Evolutionary conservation across 2,113 vertebrate genomes (phyloP), one percentile per base, ranked within the genome.

Genomic region (Candoia aspera): DNA sequence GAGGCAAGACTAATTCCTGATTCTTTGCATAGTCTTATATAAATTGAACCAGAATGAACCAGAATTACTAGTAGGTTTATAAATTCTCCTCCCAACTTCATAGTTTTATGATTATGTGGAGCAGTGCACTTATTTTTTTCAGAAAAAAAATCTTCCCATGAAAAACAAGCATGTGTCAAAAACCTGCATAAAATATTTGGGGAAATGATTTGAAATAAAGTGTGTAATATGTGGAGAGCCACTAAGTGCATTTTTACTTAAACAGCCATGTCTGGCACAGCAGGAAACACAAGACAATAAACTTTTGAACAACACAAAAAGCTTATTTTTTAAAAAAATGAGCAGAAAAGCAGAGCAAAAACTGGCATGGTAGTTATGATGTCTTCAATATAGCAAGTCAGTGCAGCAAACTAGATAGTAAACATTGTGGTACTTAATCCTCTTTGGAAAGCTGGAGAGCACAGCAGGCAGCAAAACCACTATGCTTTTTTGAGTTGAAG

Each of bases 381-480:
- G 58, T 64, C 29, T 60, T 89, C 89, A 92, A 92, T 89, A 87
- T 33, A 92, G 46, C 29, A 64, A 84, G n/a, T 89, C 79, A 85
- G 89, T 89, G 55, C 84, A 68, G 17, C 4, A 17, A 68, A 68
- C 84, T 87, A 83, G 73, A 87, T 83, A 89, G 87, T 84, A 92
- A 92, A 92, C 87, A 92, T 26, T 64, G 10, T 53, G 10, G 73
- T 33, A 64, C 91, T 92, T 92, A 92, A 89, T 92, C 91, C 79
- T 92, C 79, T 84, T 92, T 46, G 46, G 58, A 85, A 89, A 84
- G 91, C 91, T 85, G 58, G n/a, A 85, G 73, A 83, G 49, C 91
- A 60, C 91, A 89, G 87, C 87, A 89, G 86, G 87, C 91, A 84
- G 84, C 86, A 89, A 89, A 37, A 26, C 73, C 57, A 54, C 19